These are phyloP conservation scores for Eupithecia abbreviata DNA, from an alignment of 2,888 invertebrate genomes.

Conservation along the genomic window DNA sequence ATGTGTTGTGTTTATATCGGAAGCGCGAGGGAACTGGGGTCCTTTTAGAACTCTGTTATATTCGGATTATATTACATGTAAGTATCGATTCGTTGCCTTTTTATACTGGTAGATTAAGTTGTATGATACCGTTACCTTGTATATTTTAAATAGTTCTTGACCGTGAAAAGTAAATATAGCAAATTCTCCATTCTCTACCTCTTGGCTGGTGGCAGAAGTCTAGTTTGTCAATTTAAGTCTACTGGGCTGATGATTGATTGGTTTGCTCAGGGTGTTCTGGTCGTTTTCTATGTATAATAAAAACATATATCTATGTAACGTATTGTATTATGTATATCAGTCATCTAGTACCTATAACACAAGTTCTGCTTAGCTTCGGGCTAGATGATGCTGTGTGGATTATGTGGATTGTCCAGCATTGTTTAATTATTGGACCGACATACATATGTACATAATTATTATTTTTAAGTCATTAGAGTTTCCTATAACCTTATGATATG, in stretches of 20 bases:
- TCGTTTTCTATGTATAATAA: no score
- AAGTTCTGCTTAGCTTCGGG: no score
- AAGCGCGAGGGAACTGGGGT: slow-evolving; percentile 53
- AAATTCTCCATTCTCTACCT: neutral
- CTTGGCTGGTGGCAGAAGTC: neutral
- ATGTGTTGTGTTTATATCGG: slow-evolving; percentile 44
- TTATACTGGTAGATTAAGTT: neutral
- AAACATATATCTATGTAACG: no score
- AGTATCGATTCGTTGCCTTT: slow-evolving; percentile 49
- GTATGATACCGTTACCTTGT: neutral
- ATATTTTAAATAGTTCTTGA: neutral
- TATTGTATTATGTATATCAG: no score
- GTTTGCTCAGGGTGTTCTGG: no score
- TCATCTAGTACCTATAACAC: no score
- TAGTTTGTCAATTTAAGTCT: neutral
- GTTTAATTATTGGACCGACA: no score
- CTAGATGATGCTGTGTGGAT: no score
- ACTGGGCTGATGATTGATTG: neutral
- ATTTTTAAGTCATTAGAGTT: no score
- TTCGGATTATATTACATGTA: slow-evolving; percentile 73
- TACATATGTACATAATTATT: no score
- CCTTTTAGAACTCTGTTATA: slow-evolving; percentile 65
- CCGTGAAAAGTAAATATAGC: neutral
- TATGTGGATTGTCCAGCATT: no score
- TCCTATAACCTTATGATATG: neutral